Evolutionary conservation across 2,797 vertebrate species (phyloP).

Genomic region (Emys orbicularis): DNA sequence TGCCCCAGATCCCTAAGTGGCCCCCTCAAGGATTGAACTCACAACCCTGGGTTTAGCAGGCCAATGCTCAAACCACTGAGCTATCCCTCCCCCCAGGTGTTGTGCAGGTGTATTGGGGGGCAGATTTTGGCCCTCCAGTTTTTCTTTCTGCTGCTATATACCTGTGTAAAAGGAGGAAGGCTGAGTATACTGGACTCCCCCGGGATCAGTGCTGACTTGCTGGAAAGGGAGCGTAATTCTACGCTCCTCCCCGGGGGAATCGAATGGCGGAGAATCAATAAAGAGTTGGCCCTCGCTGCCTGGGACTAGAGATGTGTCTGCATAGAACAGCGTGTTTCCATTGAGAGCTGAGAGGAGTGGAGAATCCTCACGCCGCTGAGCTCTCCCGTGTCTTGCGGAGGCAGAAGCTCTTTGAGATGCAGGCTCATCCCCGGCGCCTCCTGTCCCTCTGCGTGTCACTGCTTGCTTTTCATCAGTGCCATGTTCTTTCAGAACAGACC

Average conservation of each 20-base stretch:
- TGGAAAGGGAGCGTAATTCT: neutral
- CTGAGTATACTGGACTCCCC: neutral
- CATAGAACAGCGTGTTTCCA: neutral
- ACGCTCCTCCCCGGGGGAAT: neutral
- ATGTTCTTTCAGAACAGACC: fast-evolving
- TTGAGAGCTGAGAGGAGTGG: neutral
- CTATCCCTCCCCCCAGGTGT: too few species aligned
- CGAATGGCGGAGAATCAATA: neutral
- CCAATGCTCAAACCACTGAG: too few species aligned
- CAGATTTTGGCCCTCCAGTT: neutral
- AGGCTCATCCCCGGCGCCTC: neutral
- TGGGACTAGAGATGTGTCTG: neutral
- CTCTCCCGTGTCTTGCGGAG: neutral
- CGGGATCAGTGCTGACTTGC: neutral
- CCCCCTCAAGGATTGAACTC: too few species aligned
- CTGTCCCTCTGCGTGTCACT: neutral
- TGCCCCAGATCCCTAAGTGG: too few species aligned
- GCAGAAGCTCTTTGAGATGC: neutral
- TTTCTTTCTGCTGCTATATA: neutral
- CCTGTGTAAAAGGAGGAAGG: neutral
- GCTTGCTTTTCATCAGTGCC: fast-evolving
- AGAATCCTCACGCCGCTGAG: neutral
- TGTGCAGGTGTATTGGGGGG: neutral
- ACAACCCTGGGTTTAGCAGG: too few species aligned
- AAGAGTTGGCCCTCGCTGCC: neutral